phyloP scores from a whole-genome alignment of 2,113 vertebrate genomes.

The Bostrychus sinensis region DNA sequence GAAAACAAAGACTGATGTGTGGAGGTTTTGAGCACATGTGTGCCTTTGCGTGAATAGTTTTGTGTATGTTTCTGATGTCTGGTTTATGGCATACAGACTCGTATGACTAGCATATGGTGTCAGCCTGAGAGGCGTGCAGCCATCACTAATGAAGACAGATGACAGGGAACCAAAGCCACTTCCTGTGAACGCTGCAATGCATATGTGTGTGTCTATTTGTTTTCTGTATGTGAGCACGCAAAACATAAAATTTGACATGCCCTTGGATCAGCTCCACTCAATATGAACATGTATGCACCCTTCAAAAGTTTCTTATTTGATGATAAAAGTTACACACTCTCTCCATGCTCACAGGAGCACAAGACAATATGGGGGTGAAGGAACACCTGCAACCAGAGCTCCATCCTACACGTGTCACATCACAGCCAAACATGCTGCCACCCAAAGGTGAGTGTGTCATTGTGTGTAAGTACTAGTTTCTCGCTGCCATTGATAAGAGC shows the following conservation, averaged over 20 bases:
- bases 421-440: conserved; percentile 48
- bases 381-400: conserved; percentile 79
- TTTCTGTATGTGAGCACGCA: conserved; percentile 9
- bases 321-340: conserved; percentile 27
- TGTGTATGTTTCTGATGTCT: conserved; percentile 51
- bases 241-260: conserved; percentile 13
- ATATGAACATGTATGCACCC: conserved; percentile 7
- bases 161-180: conserved; percentile 64
- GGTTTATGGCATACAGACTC: conserved; percentile 55
- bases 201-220: conserved; percentile 50
- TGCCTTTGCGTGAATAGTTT: conserved; percentile 29
- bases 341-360: conserved; percentile 78
- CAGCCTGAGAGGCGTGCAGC: conserved; percentile 75
- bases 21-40: conserved; percentile 13
- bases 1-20: conserved; percentile 22
- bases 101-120: conserved; percentile 77
- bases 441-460: conserved; percentile 75
- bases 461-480: conserved; percentile 51
- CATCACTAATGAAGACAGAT: conserved; percentile 83
- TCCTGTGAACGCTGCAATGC: conserved; percentile 59
- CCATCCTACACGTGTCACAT: conserved; percentile 60
- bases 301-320: not conserved
- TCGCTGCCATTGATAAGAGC: conserved; percentile 50
- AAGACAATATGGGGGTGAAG: conserved; percentile 81
- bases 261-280: conserved; percentile 27